phyloP scores from a whole-genome alignment of 2,113 vertebrate genomes.

The Hippocampus abdominalis region DNA sequence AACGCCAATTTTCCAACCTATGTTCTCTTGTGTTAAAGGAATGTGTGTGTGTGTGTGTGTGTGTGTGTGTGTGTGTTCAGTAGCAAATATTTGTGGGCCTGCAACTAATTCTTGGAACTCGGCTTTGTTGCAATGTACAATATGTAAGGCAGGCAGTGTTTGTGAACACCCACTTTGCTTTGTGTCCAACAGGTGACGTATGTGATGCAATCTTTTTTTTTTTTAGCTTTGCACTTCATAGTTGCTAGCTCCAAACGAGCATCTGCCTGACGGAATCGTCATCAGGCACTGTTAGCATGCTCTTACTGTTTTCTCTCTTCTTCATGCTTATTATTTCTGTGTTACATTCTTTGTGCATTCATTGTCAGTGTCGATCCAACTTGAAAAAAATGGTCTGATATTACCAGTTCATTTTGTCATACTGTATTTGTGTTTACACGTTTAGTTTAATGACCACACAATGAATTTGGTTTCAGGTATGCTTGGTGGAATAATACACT shows the following conservation, averaged over 20 bases:
- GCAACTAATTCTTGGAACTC: neutral
- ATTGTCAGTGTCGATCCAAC: neutral
- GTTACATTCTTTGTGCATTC: neutral
- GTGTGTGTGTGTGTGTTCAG: neutral
- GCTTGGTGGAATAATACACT: neutral
- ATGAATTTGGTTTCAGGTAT: neutral
- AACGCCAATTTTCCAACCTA: neutral
- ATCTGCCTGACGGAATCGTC: neutral
- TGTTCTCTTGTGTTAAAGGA: neutral
- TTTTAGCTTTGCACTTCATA: neutral
- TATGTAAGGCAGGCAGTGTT: neutral
- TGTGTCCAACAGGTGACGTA: constrained; percentile 8
- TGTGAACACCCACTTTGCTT: neutral
- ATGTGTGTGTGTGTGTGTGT: neutral
- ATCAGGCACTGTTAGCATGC: neutral
- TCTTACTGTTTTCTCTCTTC: neutral
- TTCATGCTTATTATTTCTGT: neutral
- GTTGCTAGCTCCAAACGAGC: neutral
- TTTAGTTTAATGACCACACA: neutral
- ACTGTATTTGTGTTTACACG: too few relatives aligned
- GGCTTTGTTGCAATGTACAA: too few relatives aligned
- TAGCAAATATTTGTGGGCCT: neutral
- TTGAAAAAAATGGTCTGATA: neutral
- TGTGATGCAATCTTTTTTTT: neutral
- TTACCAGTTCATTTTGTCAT: neutral